Conservation (phyloP, 2,888 invertebrate genomes). For the Elegia similella region DNA sequence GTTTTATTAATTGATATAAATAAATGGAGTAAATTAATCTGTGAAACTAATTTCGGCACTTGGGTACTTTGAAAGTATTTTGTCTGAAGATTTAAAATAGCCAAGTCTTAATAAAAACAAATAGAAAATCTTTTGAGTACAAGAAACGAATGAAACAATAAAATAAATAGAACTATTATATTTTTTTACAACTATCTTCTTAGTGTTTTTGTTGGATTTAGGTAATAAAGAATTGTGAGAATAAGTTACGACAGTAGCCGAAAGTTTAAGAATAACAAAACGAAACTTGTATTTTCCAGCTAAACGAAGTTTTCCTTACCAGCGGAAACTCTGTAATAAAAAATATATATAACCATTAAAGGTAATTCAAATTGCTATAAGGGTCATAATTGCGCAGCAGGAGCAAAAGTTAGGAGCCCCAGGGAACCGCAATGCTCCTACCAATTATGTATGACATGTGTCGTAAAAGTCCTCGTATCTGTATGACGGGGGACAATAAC, state of each 20-base stretch:
- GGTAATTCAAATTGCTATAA: slow-evolving; percentile 30
- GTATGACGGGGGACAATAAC: slow-evolving; percentile 49
- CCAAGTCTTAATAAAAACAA: no score
- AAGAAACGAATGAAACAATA: no score
- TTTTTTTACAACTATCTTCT: no score
- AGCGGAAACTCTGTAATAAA: neutral
- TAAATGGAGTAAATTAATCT: slow-evolving; percentile 10
- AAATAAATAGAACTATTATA: no score
- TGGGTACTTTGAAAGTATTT: no score
- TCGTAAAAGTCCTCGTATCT: slow-evolving; percentile 60
- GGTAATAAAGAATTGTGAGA: neutral
- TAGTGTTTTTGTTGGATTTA: no score
- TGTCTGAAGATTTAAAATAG: no score
- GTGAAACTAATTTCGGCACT: no score
- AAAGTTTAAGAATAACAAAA: neutral
- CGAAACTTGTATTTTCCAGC: neutral
- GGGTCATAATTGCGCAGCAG: slow-evolving; percentile 49
- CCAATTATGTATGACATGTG: slow-evolving; percentile 72
- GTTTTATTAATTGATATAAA: slow-evolving; percentile 8
- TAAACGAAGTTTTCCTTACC: neutral
- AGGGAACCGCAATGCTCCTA: slow-evolving; percentile 52
- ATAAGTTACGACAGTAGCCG: neutral
- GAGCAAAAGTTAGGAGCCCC: slow-evolving; percentile 36
- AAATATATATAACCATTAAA: neutral
- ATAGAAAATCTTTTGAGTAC: no score